phyloP scores from a whole-genome alignment of 2,113 vertebrate genomes.

The Saguinus imperator region DNA sequence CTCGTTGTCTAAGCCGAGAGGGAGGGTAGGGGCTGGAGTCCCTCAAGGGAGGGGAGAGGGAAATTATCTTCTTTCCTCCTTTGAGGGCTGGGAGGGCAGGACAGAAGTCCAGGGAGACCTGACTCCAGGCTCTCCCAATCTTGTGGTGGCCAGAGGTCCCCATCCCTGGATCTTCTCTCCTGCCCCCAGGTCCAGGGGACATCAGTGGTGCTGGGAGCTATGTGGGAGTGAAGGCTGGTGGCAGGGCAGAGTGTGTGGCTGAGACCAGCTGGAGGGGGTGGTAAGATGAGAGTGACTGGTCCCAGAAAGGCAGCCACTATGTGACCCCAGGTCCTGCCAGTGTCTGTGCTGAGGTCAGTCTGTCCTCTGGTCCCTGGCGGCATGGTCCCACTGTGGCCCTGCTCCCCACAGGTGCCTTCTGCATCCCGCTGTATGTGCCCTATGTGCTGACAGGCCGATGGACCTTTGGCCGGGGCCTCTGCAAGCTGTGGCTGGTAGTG shows the following conservation, averaged over 20 bases:
- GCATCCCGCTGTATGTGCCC: constrained; percentile 88
- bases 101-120: not conserved
- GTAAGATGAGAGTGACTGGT: not conserved
- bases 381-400: not conserved
- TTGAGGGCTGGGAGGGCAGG: not conserved
- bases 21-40: not conserved
- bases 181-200: not conserved
- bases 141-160: no score
- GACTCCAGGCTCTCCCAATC: not conserved
- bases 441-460: constrained; percentile 87
- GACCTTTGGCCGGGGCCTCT: constrained; percentile 87
- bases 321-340: no score
- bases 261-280: rapidly evolving
- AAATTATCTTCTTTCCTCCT: not conserved
- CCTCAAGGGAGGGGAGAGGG: not conserved
- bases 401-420: constrained; percentile 85
- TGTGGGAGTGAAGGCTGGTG: not conserved
- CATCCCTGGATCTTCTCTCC: not conserved
- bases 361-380: not conserved
- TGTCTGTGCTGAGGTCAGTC: rapidly evolving
- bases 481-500: constrained; percentile 89
- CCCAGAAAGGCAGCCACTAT: not conserved
- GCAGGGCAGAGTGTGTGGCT: not conserved
- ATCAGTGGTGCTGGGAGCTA: not conserved
- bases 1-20: not conserved